Conservation (phyloP, 2,797 vertebrate species). For the Selene dorsalis region DNA sequence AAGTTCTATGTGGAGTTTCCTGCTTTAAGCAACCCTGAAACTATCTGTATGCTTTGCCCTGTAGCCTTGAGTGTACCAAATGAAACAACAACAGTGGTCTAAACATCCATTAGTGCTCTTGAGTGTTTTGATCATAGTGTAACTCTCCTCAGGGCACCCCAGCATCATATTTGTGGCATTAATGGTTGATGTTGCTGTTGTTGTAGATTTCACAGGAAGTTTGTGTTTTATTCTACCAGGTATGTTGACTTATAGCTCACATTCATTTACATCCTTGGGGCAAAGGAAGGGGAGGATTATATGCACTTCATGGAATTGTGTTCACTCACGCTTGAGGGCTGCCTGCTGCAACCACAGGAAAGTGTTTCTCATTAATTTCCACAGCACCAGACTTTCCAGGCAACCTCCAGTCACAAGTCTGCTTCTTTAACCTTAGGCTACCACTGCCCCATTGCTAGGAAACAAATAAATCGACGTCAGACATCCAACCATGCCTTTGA, state of each 20-base stretch:
- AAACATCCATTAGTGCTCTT: constrained; percentile 35
- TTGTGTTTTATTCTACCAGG: constrained; percentile 40
- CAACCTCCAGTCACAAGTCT: constrained; percentile 49
- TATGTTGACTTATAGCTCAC: constrained; percentile 42
- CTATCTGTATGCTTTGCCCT: constrained; percentile 10
- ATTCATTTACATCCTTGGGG: constrained; percentile 52
- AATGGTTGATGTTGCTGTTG: constrained; percentile 38
- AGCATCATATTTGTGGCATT: constrained; percentile 14
- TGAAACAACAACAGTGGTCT: constrained; percentile 19
- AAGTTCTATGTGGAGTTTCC: neutral
- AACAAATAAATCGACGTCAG: constrained; percentile 53
- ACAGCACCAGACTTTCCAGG: constrained; percentile 45
- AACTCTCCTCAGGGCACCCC: constrained; percentile 2
- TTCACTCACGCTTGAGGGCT: constrained; percentile 66
- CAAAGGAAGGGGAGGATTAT: constrained; percentile 54
- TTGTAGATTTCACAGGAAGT: constrained; percentile 45
- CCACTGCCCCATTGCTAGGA: constrained; percentile 48
- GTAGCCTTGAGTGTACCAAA: constrained; percentile 19
- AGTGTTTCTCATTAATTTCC: constrained; percentile 72
- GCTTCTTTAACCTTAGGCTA: constrained; percentile 54
- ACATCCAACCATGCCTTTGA: constrained; percentile 51
- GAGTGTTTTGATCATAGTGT: constrained; percentile 36
- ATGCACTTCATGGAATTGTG: constrained; percentile 51
- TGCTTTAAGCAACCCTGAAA: constrained; percentile 32
- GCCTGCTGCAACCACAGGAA: constrained; percentile 64